These are phyloP conservation scores for Stenotaenia linearis DNA, from an alignment of 2,888 invertebrate genomes.

Conservation along the genomic window DNA sequence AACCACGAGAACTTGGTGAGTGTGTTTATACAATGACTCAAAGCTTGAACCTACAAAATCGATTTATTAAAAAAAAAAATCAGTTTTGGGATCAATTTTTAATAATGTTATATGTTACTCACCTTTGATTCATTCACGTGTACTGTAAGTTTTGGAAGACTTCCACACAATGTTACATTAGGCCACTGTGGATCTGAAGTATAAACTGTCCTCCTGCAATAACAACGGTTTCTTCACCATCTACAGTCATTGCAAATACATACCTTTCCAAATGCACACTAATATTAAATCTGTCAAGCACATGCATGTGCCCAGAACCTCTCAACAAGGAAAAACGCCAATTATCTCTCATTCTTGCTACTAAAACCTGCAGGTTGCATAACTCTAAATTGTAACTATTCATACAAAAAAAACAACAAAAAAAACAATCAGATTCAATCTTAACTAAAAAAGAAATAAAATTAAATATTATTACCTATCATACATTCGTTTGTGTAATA, in stretches of 20 bases:
- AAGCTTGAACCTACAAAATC: slow-evolving; percentile 28
- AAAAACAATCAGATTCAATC: too few relatives aligned
- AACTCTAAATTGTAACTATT: slow-evolving; percentile 59
- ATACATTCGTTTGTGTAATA: slow-evolving; percentile 63
- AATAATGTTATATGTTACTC: too few relatives aligned
- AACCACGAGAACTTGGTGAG: neutral
- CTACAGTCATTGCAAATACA: neutral
- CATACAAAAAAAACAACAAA: neutral
- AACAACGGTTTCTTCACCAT: neutral
- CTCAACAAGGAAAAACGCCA: slow-evolving; percentile 82
- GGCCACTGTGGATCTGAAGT: slow-evolving; percentile 84
- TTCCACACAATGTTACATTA: slow-evolving; percentile 72
- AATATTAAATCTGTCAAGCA: slow-evolving; percentile 67
- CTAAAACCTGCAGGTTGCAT: slow-evolving; percentile 75
- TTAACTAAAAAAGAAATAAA: neutral
- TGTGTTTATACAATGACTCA: slow-evolving; percentile 14
- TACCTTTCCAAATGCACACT: slow-evolving; percentile 44
- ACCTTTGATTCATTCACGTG: slow-evolving; percentile 91
- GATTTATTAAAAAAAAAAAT: too few relatives aligned
- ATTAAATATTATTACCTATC: slow-evolving; percentile 57
- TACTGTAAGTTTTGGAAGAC: slow-evolving; percentile 76
- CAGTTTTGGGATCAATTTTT: too few relatives aligned
- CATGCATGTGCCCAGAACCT: slow-evolving; percentile 75
- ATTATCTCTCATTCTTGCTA: slow-evolving; percentile 80
- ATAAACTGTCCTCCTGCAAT: slow-evolving; percentile 45